A percentile compares a stretch with the other conserved stretches of the same genome.
Evolutionary conservation across 1,140 invertebrate genomes (phyloP).

Genomic region (Mamestra configurata): DNA sequence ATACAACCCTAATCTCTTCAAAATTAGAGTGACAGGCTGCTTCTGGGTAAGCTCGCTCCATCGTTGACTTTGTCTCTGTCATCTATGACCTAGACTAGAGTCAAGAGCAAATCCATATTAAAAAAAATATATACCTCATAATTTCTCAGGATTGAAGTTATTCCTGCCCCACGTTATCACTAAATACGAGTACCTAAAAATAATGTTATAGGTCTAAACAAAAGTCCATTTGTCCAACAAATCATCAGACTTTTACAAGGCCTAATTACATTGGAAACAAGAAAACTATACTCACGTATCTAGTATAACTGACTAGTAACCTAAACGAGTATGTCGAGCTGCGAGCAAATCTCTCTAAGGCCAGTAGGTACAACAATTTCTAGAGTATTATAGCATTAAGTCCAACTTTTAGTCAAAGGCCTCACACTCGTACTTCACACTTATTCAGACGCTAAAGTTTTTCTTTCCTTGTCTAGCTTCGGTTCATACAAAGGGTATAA

Average conservation of each 20-base stretch:
- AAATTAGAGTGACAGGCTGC: no score
- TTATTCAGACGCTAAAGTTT: constrained; percentile 5
- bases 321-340: not conserved
- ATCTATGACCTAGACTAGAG: no score
- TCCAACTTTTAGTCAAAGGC: constrained; percentile 20
- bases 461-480: not conserved
- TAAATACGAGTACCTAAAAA: no score
- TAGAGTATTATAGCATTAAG: constrained; percentile 4
- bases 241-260: not conserved
- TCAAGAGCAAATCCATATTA: no score
- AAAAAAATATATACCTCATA: no score
- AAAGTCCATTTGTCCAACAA: not conserved
- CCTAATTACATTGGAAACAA: not conserved
- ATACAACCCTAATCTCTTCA: no score
- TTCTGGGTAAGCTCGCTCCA: no score
- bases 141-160: no score
- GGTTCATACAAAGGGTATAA: constrained; percentile 14
- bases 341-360: not conserved
- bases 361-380: constrained; percentile 6
- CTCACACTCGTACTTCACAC: constrained; percentile 9
- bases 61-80: no score
- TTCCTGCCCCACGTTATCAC: no score
- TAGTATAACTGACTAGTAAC: not conserved
- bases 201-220: no score
- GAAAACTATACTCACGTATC: not conserved